Conservation (phyloP, 2,797 vertebrate genomes). For the Hoplostethus atlanticus region DNA sequence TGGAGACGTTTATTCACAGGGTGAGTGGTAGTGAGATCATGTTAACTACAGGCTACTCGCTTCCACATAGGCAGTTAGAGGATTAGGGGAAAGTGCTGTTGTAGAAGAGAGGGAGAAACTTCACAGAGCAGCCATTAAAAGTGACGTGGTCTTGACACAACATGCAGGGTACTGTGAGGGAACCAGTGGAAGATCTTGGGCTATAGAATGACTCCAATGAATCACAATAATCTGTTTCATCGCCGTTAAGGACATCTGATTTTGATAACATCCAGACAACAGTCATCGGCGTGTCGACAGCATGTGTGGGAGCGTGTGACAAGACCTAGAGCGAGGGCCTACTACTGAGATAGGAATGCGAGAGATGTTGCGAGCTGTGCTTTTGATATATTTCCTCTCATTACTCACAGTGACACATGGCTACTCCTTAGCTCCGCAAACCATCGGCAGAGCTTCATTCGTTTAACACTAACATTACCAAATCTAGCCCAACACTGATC, state of each 20-base stretch:
- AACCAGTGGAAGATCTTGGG: neutral
- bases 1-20: constrained; percentile 26
- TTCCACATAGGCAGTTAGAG: neutral
- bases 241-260: constrained; percentile 8
- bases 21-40: constrained; percentile 7
- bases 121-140: neutral
- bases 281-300: constrained; percentile 41
- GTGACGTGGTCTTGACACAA: neutral
- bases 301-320: constrained; percentile 37
- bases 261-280: constrained; percentile 45
- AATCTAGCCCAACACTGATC: constrained; percentile 1
- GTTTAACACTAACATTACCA: constrained; percentile 1
- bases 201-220: neutral
- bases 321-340: constrained; percentile 12
- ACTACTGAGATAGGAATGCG: constrained; percentile 16
- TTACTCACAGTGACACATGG: constrained; percentile 22
- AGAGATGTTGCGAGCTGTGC: constrained; percentile 33
- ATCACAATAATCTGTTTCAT: constrained; percentile 17
- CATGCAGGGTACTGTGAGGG: neutral
- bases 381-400: constrained; percentile 11
- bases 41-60: constrained; percentile 6
- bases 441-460: neutral
- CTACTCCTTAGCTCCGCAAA: constrained; percentile 1
- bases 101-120: constrained; percentile 6
- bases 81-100: constrained; percentile 13